These are phyloP conservation scores for Pseudococcus longispinus DNA, from an alignment of 2,888 invertebrate species.

Conservation along the genomic window DNA sequence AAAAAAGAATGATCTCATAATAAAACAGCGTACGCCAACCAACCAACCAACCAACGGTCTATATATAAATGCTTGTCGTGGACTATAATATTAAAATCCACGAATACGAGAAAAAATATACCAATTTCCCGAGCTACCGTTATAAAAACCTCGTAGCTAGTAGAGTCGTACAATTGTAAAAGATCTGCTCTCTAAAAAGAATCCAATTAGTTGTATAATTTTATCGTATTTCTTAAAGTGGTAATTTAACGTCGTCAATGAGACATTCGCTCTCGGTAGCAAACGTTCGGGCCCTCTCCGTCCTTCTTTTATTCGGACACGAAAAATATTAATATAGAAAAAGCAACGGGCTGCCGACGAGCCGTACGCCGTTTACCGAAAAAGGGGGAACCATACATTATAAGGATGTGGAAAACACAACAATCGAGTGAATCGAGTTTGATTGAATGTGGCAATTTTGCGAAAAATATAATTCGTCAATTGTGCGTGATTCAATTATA, in stretches of 20 bases:
- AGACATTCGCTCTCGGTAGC: constrained; percentile 13
- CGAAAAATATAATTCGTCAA: constrained; percentile 36
- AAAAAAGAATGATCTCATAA: constrained; percentile 38
- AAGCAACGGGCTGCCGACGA: not conserved
- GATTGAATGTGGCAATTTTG: constrained; percentile 43
- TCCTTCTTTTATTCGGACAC: constrained; percentile 13
- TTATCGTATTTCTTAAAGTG: constrained; percentile 33
- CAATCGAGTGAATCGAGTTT: constrained; percentile 44
- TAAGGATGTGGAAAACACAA: constrained; percentile 34
- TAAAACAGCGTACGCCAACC: constrained; percentile 37
- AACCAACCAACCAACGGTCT: not conserved
- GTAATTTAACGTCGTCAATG: constrained; percentile 33
- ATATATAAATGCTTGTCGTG: constrained; percentile 47
- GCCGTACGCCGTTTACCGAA: not conserved
- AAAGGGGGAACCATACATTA: not conserved
- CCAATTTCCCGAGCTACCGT: not conserved
- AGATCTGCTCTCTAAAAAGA: constrained; percentile 6
- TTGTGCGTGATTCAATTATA: constrained; percentile 37
- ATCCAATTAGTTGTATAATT: constrained; percentile 42
- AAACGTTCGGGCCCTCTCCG: not conserved
- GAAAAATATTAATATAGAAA: constrained; percentile 29
- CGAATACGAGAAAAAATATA: not conserved
- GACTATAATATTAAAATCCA: constrained; percentile 33
- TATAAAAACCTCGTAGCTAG: not conserved
- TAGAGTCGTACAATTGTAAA: not conserved